Base-by-base conservation (phyloP, 2,113 vertebrate species). In the Pampusana beccarii region DNA sequence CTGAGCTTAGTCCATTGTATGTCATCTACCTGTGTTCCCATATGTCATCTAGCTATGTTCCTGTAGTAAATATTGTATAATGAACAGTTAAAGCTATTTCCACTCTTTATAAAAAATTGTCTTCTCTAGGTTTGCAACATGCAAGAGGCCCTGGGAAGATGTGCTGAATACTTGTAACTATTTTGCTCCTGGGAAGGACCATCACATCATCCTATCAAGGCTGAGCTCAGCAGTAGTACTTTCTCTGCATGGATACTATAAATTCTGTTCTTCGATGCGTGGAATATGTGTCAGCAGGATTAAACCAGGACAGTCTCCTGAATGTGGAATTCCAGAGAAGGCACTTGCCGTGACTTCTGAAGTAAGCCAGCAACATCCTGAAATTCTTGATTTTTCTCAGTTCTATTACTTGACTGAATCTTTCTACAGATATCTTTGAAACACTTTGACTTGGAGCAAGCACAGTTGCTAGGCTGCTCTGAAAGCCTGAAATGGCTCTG, bases 401-500 rank as follows among this genome's bases (percentile, higher is more conserved):
- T 87, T 84, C 64, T 60, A 50, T 58, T 77, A 23, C 57, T 66
- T 2, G 3, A n/a, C 77, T 65, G 71, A 82, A 28, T 65, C 23
- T 56, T 90, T 70, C 36, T 46, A 66, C 72, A 65, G 57, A 42
- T 40, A 61, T 1, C 83, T 48, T 73, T 81, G 69, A 65, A 80
- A 75, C 15, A 67, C 81, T 56, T 46, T 81, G 84, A 54, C 53
- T 71, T 87, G 83, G 60, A 92, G 56, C 38, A 64, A 82, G 65
- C 26, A 2, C 26, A 78, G 46, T 31, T 75, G 84, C 25, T 40
- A 8, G 31, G 29, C 54, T 77, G 18, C 60, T 73, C 54, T n/a
- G 67, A 73, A 70, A 74, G 75, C 29, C n/a, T 72, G 70, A 86
- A 31, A 93, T 95, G 95, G 82, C 94, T 94, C 53, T 90, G 46